phyloP scores from a whole-genome alignment of 2,888 invertebrate genomes.

The Cistogaster globosa region DNA sequence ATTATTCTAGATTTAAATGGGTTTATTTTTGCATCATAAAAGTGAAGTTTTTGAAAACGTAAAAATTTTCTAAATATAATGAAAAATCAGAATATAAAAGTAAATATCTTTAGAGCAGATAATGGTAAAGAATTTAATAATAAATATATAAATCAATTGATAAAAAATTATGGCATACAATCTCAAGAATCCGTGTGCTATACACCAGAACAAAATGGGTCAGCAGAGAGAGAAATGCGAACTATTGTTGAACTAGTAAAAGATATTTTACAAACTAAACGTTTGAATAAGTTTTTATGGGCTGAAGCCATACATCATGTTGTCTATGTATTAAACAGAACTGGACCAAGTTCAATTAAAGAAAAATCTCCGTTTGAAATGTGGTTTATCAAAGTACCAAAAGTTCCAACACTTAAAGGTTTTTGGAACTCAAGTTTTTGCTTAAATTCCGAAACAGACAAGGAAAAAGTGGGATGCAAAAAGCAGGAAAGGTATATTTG shows the following conservation, averaged over 20 bases:
- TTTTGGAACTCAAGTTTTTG: slow-evolving; percentile 19
- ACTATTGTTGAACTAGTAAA: slow-evolving; percentile 33
- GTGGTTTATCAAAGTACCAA: slow-evolving; percentile 6
- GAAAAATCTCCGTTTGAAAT: slow-evolving; percentile 6
- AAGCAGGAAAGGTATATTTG: slow-evolving; percentile 54
- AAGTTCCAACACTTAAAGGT: slow-evolving; percentile 11
- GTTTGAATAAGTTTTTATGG: slow-evolving; percentile 16
- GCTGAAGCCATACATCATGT: slow-evolving; percentile 30
- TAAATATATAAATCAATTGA: not conserved
- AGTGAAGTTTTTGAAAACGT: too few relatives aligned
- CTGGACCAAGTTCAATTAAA: slow-evolving; percentile 9
- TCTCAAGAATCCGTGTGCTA: not conserved
- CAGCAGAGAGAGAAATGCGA: not conserved
- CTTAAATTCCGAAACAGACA: not conserved
- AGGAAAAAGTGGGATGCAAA: slow-evolving; percentile 20
- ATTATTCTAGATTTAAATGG: too few relatives aligned
- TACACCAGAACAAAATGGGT: slow-evolving; percentile 38
- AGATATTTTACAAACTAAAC: slow-evolving; percentile 36
- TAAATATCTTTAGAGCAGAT: not conserved
- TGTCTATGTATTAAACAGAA: slow-evolving; percentile 19
- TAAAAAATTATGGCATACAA: not conserved
- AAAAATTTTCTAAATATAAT: too few relatives aligned
- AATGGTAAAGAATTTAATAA: not conserved
- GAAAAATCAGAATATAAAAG: not conserved
- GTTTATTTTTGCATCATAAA: too few relatives aligned